Evolutionary conservation across 2,113 vertebrate species (phyloP).

Genomic region (Cyanistes caeruleus): DNA sequence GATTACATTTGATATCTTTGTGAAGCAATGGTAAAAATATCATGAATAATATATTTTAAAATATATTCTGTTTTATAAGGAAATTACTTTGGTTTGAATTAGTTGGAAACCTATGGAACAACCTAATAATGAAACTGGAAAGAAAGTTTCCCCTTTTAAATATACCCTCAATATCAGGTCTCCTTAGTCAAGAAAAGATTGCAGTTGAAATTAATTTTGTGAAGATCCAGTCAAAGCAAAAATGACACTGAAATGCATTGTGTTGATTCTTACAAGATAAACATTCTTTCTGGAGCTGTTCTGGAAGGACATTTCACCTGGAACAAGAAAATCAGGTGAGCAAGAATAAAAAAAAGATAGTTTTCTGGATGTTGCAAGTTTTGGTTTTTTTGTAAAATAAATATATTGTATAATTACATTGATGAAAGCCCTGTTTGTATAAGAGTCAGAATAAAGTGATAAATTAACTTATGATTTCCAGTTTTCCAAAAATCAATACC

Average conservation of each 20-base stretch:
- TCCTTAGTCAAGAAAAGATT: not conserved
- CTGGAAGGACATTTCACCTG: not conserved
- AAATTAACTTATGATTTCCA: not conserved
- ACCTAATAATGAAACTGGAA: not conserved
- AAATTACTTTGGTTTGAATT: not conserved
- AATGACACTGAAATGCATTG: not conserved
- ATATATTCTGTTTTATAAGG: not conserved
- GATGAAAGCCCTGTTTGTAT: not conserved
- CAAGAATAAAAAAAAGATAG: not conserved
- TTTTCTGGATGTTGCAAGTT: not conserved
- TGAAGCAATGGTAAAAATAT: not conserved
- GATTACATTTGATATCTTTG: not conserved
- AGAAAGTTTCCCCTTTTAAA: not conserved
- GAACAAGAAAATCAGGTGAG: not conserved
- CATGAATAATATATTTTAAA: not conserved
- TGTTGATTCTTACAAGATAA: not conserved
- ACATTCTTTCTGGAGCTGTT: not conserved
- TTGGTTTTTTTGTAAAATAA: not conserved
- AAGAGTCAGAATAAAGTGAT: not conserved
- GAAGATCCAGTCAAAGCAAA: not conserved
- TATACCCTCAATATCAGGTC: not conserved
- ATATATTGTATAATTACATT: not conserved
- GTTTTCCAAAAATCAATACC: not conserved
- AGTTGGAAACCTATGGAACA: not conserved
- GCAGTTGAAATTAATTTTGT: not conserved